Base-by-base conservation (phyloP, 1,140 invertebrate species). In the Penaeus chinensis region DNA sequence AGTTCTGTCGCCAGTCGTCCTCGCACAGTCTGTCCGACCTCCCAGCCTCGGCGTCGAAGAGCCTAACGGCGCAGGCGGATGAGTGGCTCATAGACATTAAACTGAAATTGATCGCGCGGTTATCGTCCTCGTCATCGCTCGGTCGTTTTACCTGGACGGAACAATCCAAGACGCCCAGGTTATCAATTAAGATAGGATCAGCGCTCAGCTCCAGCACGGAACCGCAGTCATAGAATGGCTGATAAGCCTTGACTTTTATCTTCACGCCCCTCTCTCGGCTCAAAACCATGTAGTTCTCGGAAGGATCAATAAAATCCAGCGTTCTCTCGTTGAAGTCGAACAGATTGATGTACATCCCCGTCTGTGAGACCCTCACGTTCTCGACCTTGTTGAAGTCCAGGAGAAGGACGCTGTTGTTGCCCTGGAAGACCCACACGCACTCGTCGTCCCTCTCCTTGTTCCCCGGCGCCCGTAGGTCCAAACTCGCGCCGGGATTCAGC, bases 271-370 rank as follows among this genome's bases (percentile, higher is more conserved):
- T 27, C 62, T 87, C 85, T 37, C 65, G 62, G 32, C 76, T 60
- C n/a, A 82, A 8, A 20, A 87, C 79, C 85, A 87, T 87, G 65
- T 81, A 87, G 19, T 22, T 82, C 18, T 87, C 22, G 22, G 85
- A 81, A 5, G 85, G 85, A 19, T 81, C 78, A 24, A 87, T 81
- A 66, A 87, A 87, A 42, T 87, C 47, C 19, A 87, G 13, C 37
- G 85, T 87, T 60, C 85, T 82, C 11, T 78, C 18, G n/a, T 76
- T 74, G n/a, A 82, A 87, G 13, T 24, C 71, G 78, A 69, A 87
- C 18, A 82, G 37, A 37, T 87, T 54, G n/a, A 11, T 87, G 27
- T 74, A 74, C n/a, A 87, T 37, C 20, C 65, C 85, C 24, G 85
- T 81, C 27, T 24, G 24, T 3, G 85, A 87, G 18, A 87, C 66